phyloP scores from a whole-genome alignment of 2,797 vertebrate genomes.

The Typhlichthys eigenmanni region DNA sequence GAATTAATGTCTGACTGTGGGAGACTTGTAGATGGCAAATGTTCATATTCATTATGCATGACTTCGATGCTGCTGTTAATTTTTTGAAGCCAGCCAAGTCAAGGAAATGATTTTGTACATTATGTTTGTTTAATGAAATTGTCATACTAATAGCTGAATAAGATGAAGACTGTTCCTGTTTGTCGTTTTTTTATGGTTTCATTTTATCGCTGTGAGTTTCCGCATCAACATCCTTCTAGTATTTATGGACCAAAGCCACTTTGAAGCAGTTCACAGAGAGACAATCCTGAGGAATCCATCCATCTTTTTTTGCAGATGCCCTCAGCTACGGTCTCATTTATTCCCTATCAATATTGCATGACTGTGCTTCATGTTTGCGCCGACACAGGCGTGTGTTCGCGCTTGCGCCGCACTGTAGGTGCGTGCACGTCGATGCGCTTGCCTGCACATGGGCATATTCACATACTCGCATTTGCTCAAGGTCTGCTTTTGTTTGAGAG shows the following conservation, averaged over 20 bases:
- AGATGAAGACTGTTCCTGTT: conserved; percentile 73
- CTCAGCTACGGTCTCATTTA: conserved; percentile 22
- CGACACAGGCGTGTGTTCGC: not conserved
- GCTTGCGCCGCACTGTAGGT: not conserved
- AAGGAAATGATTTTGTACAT: conserved; percentile 78
- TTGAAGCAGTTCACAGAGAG: conserved; percentile 31
- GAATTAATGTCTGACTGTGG: conserved; percentile 75
- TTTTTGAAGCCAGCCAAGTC: conserved; percentile 76
- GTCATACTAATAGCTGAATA: conserved; percentile 77
- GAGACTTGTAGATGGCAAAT: conserved; percentile 76
- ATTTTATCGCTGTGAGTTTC: conserved; percentile 47
- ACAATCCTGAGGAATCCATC: conserved; percentile 30
- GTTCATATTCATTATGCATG: conserved; percentile 81
- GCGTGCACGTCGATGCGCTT: not conserved
- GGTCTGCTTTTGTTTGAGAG: conserved; percentile 29
- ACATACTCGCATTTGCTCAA: conserved; percentile 21
- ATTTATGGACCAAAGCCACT: conserved; percentile 44
- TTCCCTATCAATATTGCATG: conserved; percentile 27
- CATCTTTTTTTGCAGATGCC: conserved; percentile 29
- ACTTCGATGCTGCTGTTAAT: conserved; percentile 78
- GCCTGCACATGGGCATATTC: conserved; percentile 1
- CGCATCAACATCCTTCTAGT: conserved; percentile 45
- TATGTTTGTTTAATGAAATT: conserved; percentile 81
- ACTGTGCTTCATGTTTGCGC: conserved; percentile 20
- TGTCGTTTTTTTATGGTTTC: conserved; percentile 67